These are phyloP conservation scores for Kryphioiulus occultus DNA, from an alignment of 2,888 invertebrate species.

Conservation along the genomic window DNA sequence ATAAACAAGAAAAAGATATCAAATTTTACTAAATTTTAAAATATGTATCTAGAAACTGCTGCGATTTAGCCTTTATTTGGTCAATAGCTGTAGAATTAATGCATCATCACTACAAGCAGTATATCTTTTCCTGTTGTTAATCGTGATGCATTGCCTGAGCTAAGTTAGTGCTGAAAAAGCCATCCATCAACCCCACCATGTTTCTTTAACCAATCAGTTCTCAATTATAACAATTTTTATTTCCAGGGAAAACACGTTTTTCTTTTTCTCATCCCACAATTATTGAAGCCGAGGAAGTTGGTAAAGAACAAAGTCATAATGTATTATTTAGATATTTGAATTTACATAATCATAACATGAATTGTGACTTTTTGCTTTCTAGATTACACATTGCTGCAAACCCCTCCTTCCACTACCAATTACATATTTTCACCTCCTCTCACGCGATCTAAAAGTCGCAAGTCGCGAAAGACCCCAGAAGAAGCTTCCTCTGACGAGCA, in stretches of 20 bases:
- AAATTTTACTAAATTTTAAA: no score
- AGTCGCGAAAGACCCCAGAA: not conserved
- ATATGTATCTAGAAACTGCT: no score
- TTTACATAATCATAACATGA: not conserved
- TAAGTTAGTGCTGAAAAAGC: not conserved
- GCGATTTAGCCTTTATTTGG: no score
- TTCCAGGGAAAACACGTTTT: not conserved
- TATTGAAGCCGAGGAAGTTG: not conserved
- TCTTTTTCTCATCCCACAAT: conserved; percentile 10
- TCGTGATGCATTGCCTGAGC: no score
- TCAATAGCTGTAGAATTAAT: no score
- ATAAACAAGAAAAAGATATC: no score
- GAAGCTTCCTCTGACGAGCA: not conserved
- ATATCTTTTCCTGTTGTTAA: no score
- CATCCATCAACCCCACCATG: not conserved
- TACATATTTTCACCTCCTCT: conserved; percentile 31
- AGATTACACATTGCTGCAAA: not conserved
- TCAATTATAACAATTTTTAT: not conserved
- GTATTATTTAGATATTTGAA: not conserved
- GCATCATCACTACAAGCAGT: no score
- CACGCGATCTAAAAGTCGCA: conserved; percentile 41
- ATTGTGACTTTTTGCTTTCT: not conserved
- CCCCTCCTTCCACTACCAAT: not conserved
- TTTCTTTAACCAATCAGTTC: not conserved
- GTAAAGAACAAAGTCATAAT: not conserved